A percentile compares a stretch with the other conserved stretches of the same genome.
Evolutionary conservation across 1,140 invertebrate genomes (phyloP).

Genomic region (Rhyacophila brunnea): DNA sequence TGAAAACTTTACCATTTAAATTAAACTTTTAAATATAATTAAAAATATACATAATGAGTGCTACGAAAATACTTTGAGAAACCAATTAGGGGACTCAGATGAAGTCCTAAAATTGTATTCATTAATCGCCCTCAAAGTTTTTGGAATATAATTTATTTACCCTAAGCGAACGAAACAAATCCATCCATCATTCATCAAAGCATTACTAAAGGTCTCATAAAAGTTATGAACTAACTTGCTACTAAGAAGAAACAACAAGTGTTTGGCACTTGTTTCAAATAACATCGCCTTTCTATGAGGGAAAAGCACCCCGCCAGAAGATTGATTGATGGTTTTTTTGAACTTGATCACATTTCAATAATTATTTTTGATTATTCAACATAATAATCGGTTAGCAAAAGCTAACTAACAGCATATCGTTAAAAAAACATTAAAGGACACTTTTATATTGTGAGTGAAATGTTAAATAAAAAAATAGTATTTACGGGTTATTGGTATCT

Average conservation of each 20-base stretch:
- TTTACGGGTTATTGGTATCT: no score
- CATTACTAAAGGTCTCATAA: conserved; percentile 13
- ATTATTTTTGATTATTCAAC: neutral
- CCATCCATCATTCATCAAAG: conserved; percentile 28
- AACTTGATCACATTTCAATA: neutral
- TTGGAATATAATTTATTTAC: conserved; percentile 17
- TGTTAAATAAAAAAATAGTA: no score
- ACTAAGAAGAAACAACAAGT: conserved; percentile 17
- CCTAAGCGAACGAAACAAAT: neutral
- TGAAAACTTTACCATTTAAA: no score
- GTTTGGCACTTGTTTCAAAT: conserved; percentile 13
- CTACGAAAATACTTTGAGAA: no score
- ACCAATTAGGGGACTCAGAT: no score
- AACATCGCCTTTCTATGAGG: neutral
- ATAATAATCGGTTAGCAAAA: neutral
- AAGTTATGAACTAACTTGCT: conserved; percentile 13
- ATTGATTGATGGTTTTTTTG: conserved; percentile 18
- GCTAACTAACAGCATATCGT: no score
- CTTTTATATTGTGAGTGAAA: no score
- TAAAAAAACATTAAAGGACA: no score
- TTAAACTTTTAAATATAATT: no score
- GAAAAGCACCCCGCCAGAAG: conserved; percentile 7
- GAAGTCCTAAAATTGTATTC: no score
- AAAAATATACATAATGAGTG: no score
- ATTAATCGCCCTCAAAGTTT: conserved; percentile 2